Conservation (phyloP, 37 sponge, comb jelly and placozoan genomes). For the Haliclona indistincta region DNA sequence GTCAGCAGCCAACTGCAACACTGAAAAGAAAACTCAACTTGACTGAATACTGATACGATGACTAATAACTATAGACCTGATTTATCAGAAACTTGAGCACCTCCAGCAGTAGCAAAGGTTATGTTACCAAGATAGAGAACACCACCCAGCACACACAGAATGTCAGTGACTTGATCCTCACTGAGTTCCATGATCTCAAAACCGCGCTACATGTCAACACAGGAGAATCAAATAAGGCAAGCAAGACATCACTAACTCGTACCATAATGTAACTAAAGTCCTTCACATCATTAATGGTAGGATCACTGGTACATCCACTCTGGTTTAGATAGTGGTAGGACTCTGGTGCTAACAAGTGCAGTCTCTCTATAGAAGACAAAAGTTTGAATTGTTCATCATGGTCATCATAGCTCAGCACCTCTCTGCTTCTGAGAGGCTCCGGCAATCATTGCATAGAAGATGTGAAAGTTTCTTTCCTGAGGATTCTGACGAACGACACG, state of each 20-base stretch:
- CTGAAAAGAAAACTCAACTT: background rate
- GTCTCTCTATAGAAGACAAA: constrained; percentile 19
- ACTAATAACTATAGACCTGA: constrained; percentile 19
- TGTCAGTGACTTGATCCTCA: constrained; percentile 61
- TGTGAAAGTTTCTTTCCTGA: constrained; percentile 94
- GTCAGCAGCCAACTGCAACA: constrained; percentile 54
- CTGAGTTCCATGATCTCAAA: constrained; percentile 70
- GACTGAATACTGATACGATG: background rate
- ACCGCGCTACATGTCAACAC: constrained; percentile 42
- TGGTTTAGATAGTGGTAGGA: constrained; percentile 84
- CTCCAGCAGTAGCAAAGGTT: constrained; percentile 86
- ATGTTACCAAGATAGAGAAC: constrained; percentile 91
- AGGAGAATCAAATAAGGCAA: background rate
- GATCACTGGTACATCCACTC: constrained; percentile 87
- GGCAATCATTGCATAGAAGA: constrained; percentile 84
- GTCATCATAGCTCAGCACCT: constrained; percentile 20
- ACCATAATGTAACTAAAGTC: constrained; percentile 57
- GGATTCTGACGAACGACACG: constrained; percentile 95
- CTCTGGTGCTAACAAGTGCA: constrained; percentile 53
- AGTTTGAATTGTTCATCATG: background rate
- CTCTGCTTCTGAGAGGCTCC: constrained; percentile 61
- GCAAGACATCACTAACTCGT: background rate
- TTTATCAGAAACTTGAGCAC: constrained; percentile 83
- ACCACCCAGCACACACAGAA: constrained; percentile 72
- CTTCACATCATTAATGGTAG: constrained; percentile 74